phyloP scores from a whole-genome alignment of 1,140 invertebrate species.

The Hesperophylax magnus region DNA sequence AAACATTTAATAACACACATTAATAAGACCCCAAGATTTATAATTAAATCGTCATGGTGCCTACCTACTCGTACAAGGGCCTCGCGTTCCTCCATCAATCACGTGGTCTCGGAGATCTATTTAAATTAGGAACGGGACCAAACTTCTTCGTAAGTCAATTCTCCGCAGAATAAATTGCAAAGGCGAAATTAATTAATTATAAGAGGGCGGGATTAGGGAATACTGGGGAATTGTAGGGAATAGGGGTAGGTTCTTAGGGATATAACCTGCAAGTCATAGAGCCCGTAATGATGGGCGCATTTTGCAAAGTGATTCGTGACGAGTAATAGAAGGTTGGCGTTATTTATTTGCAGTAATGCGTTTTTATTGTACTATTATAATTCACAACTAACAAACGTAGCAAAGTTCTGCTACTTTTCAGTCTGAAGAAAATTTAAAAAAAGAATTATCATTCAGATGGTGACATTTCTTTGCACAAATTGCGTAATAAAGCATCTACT shows the following conservation, averaged over 20 bases:
- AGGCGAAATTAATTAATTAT: constrained; percentile 32
- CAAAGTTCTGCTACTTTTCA: too few relatives aligned
- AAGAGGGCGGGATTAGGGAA: not conserved
- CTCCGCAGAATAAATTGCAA: constrained; percentile 28
- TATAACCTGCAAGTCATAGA: constrained; percentile 23
- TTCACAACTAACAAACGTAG: too few relatives aligned
- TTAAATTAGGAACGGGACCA: constrained; percentile 30
- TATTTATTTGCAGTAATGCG: not conserved
- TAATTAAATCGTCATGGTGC: too few relatives aligned
- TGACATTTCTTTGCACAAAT: too few relatives aligned
- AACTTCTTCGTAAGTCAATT: constrained; percentile 27
- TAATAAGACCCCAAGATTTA: too few relatives aligned
- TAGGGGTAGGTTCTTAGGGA: too few relatives aligned
- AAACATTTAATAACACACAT: too few relatives aligned
- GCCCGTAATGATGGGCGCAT: not conserved
- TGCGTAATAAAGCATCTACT: too few relatives aligned
- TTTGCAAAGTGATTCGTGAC: constrained; percentile 1
- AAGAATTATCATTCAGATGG: too few relatives aligned
- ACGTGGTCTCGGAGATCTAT: constrained; percentile 27
- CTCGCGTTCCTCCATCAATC: constrained; percentile 30
- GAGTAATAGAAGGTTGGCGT: constrained; percentile 5
- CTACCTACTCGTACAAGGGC: too few relatives aligned
- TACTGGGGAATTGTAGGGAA: not conserved
- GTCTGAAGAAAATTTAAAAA: too few relatives aligned
- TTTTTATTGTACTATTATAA: too few relatives aligned